Conservation (phyloP, 2,113 vertebrate species). For the Sinocyclocheilus anophthalmus region DNA sequence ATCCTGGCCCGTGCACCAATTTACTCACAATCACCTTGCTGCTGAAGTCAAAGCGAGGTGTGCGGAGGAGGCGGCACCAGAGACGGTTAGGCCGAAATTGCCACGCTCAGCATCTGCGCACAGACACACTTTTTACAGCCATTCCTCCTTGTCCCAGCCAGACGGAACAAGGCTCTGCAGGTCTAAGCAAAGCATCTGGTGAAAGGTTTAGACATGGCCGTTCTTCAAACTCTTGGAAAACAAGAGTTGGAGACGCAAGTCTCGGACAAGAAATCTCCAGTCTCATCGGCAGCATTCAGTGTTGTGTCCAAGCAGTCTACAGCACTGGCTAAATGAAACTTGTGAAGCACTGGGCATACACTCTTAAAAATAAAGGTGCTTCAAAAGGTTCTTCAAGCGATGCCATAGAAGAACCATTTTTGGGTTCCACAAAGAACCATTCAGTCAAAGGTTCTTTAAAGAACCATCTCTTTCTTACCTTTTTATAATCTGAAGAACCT, state of each 20-base stretch:
- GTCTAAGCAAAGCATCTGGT: slow-evolving; percentile 19
- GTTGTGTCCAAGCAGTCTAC: background rate
- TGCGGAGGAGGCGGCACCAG: slow-evolving; percentile 61
- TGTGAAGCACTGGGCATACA: background rate
- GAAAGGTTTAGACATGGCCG: slow-evolving; percentile 3
- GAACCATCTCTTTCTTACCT: no score
- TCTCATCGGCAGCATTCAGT: background rate
- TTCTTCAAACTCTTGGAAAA: background rate
- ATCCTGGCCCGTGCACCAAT: slow-evolving; percentile 77
- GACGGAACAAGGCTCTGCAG: background rate
- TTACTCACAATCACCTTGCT: slow-evolving; percentile 77
- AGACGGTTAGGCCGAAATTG: slow-evolving; percentile 10
- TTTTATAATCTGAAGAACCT: no score
- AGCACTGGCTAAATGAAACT: background rate
- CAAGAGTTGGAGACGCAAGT: background rate
- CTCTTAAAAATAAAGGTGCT: no score
- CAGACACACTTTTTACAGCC: slow-evolving; percentile 37
- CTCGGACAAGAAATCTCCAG: background rate
- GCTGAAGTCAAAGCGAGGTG: slow-evolving; percentile 67
- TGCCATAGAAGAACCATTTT: no score
- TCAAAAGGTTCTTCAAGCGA: no score
- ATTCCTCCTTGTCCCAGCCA: background rate
- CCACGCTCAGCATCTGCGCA: background rate
- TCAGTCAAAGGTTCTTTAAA: no score
- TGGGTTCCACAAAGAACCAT: no score